Base-by-base conservation (phyloP, 1,140 invertebrate genomes). In the Cydia strobilella region DNA sequence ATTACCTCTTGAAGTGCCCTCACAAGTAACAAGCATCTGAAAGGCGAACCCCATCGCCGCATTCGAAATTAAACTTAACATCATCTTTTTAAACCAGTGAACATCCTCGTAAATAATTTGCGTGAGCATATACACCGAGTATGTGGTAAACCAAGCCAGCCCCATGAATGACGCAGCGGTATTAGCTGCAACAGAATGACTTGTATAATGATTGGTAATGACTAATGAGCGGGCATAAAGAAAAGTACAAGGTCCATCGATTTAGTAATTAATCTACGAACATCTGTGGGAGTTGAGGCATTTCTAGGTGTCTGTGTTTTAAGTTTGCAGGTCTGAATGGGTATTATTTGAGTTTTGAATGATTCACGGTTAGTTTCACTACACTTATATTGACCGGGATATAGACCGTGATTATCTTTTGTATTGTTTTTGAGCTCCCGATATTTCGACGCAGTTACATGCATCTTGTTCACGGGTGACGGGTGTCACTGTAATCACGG, bases 91-190 rank as follows among this genome's bases (percentile, higher is more conserved):
- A 0, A 80, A 77, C 3, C 93, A 75, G 62, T 82, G 87, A 59
- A 90, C 89, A 63, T 93, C 88, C 75, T 93, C 90, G 77, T 79
- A 90, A 3, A 93, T 76, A 25, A 88, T 84, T 81, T 93, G 91
- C 15, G 88, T 90, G 20, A 97, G 95, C 80, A 95, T 94, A 85
- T 95, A 97, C 7, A 96, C 96, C 1, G 96, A 93, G 80, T 96
- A 97, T 2, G 95, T 93, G 0, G 96, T 89, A 81, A 97, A 97
- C 94, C 96, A 97, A 65, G 96, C 88, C 13, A 97, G 90, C 42
- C 95, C 94, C 80, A 95, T 94, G 83, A 96, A 94, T 75, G 96
- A 94, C 1, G 97, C 95, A 2, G 96, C 96, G 31, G 96, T 94
- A 85, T 97, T 97, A 1, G 96, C 96, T 96, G 82, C 10, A 84